phyloP scores from a whole-genome alignment of 2,888 invertebrate species.

The Eupithecia abbreviata region DNA sequence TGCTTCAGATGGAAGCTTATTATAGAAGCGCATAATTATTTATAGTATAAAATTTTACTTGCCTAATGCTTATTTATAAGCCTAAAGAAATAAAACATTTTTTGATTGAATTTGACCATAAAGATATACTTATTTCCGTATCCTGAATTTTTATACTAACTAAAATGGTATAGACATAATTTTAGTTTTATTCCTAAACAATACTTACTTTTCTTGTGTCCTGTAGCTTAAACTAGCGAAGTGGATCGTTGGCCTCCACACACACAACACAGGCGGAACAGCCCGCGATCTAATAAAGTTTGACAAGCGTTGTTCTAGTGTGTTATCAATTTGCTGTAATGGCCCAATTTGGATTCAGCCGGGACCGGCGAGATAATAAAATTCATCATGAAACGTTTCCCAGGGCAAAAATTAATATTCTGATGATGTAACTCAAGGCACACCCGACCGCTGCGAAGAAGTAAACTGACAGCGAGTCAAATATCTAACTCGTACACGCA shows the following conservation, averaged over 20 bases:
- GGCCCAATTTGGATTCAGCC: constrained; percentile 79
- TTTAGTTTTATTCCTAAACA: not conserved
- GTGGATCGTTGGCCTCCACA: not conserved
- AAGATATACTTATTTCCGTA: not conserved
- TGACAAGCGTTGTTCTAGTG: constrained; percentile 54
- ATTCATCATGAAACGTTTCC: constrained; percentile 79
- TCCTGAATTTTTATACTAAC: not conserved
- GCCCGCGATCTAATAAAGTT: constrained; percentile 1
- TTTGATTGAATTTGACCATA: not conserved
- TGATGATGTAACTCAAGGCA: constrained; percentile 77
- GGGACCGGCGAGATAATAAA: constrained; percentile 76
- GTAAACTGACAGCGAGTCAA: constrained; percentile 5
- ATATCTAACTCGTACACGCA: not conserved
- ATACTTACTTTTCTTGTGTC: not conserved
- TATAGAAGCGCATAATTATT: no score
- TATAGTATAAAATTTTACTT: no score
- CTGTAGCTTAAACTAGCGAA: not conserved
- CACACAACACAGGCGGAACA: not conserved
- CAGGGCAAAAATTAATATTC: constrained; percentile 82
- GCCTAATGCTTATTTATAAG: no score
- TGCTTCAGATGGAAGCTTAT: no score
- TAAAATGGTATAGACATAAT: not conserved
- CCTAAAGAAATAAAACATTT: no score
- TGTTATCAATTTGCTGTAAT: constrained; percentile 81
- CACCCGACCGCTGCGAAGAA: constrained; percentile 35